Conservation (phyloP, 2,888 invertebrate species). For the Archips xylosteana region DNA sequence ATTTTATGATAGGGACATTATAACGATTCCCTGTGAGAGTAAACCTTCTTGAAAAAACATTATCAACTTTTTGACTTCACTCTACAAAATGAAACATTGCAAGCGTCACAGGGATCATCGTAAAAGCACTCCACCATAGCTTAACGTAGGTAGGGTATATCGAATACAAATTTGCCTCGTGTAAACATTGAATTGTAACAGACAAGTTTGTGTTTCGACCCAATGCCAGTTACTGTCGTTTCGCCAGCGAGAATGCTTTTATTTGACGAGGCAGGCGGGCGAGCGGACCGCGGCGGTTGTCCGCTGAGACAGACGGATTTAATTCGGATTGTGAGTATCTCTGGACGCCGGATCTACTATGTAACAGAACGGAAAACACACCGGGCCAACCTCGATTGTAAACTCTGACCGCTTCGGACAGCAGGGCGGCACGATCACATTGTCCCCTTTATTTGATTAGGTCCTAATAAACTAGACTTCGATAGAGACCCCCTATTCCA, state of each 20-base stretch:
- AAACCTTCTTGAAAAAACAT: no score
- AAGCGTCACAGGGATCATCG: no score
- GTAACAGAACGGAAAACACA: not conserved
- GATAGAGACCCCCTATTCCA: constrained; percentile 13
- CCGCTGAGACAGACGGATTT: constrained; percentile 32
- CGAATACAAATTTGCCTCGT: not conserved
- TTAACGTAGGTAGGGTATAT: not conserved
- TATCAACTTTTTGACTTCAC: no score
- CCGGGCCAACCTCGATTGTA: not conserved
- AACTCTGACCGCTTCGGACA: constrained; percentile 7
- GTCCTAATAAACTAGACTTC: constrained; percentile 30
- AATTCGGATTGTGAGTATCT: constrained; percentile 28
- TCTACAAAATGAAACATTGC: no score
- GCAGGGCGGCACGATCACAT: constrained; percentile 26
- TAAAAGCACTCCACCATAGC: no score
- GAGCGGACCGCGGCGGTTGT: constrained; percentile 19
- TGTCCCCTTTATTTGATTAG: constrained; percentile 33
- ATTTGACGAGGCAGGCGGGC: constrained; percentile 29
- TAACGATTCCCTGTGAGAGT: no score
- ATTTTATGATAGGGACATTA: not conserved
- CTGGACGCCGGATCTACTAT: constrained; percentile 2
- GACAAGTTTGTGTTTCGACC: constrained; percentile 23
- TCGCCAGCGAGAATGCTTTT: constrained; percentile 27
- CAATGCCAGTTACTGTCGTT: constrained; percentile 22
- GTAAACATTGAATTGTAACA: not conserved